These are phyloP conservation scores for Bergia puertoricense DNA, from an alignment of 92 coral and sea anemone genomes.

Conservation along the genomic window DNA sequence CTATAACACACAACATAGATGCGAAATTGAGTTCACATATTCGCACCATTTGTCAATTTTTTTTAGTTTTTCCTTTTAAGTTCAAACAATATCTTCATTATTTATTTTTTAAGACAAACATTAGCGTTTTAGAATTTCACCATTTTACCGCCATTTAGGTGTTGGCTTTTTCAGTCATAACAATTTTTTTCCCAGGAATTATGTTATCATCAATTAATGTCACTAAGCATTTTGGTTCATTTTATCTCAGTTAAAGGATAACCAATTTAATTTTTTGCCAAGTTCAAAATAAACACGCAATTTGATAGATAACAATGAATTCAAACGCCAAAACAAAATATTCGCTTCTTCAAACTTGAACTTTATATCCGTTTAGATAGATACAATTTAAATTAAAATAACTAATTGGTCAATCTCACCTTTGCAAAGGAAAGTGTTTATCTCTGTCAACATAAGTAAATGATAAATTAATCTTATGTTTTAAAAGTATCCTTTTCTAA, in stretches of 20 bases:
- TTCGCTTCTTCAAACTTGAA: background rate
- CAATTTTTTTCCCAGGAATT: background rate
- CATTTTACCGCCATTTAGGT: background rate
- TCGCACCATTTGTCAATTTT: background rate
- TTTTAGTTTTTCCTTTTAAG: background rate
- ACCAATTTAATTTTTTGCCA: conserved; percentile 8
- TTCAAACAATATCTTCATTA: background rate
- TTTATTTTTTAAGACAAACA: background rate
- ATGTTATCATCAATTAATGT: background rate
- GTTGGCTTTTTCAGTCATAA: background rate
- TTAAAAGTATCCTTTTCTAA: background rate
- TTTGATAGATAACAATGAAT: background rate
- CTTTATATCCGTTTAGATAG: background rate
- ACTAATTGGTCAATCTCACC: conserved; percentile 6
- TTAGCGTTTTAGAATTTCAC: background rate
- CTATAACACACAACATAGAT: background rate
- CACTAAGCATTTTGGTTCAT: too few relatives aligned
- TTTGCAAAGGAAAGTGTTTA: background rate
- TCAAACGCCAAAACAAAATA: background rate
- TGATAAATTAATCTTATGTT: background rate
- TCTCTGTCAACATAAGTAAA: background rate
- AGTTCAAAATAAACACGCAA: conserved; percentile 9
- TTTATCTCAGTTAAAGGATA: background rate
- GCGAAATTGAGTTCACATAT: background rate
- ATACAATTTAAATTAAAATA: background rate